A percentile compares a stretch with the other conserved stretches of the same genome.
Conservation (phyloP, 2,888 invertebrate genomes). For the Acanthosepion esculentum region DNA sequence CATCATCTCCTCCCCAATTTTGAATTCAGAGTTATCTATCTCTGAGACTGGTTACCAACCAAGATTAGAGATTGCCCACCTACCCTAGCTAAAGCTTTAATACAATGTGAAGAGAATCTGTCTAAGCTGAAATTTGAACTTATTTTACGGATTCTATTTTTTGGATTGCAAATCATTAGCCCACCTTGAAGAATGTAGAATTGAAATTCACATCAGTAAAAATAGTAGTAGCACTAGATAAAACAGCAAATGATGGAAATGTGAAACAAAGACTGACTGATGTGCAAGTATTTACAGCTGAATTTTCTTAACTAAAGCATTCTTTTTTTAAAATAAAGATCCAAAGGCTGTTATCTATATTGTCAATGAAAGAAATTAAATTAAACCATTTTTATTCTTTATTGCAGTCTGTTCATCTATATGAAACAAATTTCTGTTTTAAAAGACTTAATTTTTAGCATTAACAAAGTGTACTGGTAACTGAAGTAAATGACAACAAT, state of each 20-base stretch:
- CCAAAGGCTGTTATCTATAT: neutral
- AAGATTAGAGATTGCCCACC: too few relatives aligned
- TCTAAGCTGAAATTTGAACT: too few relatives aligned
- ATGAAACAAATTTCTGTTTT: too few relatives aligned
- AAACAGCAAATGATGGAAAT: neutral
- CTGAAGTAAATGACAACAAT: neutral
- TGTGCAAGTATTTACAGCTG: neutral
- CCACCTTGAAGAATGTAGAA: neutral
- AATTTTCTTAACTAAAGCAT: neutral
- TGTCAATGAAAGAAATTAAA: neutral
- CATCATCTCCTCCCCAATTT: too few relatives aligned
- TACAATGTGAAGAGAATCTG: too few relatives aligned
- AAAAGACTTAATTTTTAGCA: neutral
- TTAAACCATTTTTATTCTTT: neutral
- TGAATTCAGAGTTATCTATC: too few relatives aligned
- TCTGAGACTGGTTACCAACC: too few relatives aligned
- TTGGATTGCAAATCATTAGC: too few relatives aligned
- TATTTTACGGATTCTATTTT: too few relatives aligned
- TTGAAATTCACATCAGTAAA: neutral
- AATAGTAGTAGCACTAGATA: neutral
- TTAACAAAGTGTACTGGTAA: neutral
- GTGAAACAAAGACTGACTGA: neutral
- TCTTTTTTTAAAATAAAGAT: neutral
- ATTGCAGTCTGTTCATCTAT: neutral
- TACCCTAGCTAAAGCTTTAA: too few relatives aligned